Percentiles rank a stretch among this genome's conserved stretches.
Evolutionary conservation across 2,797 vertebrate species (phyloP).

Genomic region (Lepilemur septentrionalis): DNA sequence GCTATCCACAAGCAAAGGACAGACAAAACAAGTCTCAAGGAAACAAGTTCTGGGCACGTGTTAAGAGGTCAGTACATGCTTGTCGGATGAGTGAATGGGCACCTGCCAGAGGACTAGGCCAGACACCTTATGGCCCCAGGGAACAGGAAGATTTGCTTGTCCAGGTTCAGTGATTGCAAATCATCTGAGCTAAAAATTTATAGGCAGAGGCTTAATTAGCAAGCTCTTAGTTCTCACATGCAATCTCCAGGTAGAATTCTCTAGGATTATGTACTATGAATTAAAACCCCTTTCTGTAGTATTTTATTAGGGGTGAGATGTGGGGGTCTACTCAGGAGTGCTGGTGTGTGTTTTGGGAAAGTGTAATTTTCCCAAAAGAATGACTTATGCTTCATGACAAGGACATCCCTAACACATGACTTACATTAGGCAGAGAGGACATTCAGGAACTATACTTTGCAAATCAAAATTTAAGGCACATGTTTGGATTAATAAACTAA

Average conservation of each 20-base stretch:
- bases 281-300: background rate
- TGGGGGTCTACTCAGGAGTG: background rate
- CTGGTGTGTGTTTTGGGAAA: background rate
- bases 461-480: background rate
- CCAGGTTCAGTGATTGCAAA: background rate
- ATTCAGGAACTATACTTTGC: background rate
- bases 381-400: background rate
- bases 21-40: slow-evolving; percentile 15
- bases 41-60: background rate
- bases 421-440: background rate
- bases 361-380: background rate
- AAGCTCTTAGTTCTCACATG: background rate
- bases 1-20: background rate
- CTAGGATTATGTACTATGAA: background rate
- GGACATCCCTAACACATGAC: background rate
- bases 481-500: slow-evolving; percentile 23
- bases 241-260: background rate
- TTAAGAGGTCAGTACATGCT: background rate
- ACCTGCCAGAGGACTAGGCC: background rate
- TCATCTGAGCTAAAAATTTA: background rate
- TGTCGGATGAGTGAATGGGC: background rate
- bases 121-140: background rate
- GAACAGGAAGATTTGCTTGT: background rate
- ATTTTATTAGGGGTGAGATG: background rate
- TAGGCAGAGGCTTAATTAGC: background rate